Evolutionary conservation across 2,888 invertebrate genomes (phyloP).

Genomic region (Agrilus cyanescens): DNA sequence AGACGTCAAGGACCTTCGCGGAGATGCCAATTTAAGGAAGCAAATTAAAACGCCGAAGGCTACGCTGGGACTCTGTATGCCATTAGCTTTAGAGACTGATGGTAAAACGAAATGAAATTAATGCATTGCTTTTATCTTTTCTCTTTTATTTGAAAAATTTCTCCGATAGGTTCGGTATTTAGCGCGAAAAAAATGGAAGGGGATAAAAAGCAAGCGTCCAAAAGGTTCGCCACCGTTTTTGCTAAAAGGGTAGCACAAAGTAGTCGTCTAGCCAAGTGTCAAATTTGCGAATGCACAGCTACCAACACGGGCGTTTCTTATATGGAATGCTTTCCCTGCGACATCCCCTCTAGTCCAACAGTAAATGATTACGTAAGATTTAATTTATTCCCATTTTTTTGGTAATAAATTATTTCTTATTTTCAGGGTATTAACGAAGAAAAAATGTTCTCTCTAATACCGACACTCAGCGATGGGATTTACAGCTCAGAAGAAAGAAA

Average conservation of each 20-base stretch:
- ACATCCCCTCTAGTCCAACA: conserved; percentile 34
- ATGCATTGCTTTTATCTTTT: background rate
- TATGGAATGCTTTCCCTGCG: conserved; percentile 53
- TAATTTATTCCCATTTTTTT: background rate
- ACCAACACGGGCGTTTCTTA: conserved; percentile 52
- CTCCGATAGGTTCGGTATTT: conserved; percentile 44
- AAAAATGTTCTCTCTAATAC: too few relatives aligned
- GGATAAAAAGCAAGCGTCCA: conserved; percentile 43
- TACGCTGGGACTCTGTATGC: conserved; percentile 64
- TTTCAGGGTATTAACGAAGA: too few relatives aligned
- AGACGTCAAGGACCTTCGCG: conserved; percentile 53
- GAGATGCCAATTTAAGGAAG: conserved; percentile 58
- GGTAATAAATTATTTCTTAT: too few relatives aligned
- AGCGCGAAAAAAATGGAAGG: conserved; percentile 46
- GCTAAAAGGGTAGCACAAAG: conserved; percentile 51
- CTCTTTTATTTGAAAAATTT: too few relatives aligned
- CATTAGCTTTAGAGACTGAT: conserved; percentile 74
- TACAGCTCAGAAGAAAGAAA: too few relatives aligned
- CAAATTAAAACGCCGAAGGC: conserved; percentile 67
- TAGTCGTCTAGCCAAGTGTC: conserved; percentile 47
- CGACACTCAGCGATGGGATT: too few relatives aligned
- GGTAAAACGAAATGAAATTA: conserved; percentile 38
- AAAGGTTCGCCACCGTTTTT: conserved; percentile 54
- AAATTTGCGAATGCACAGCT: conserved; percentile 58
- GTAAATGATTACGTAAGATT: conserved; percentile 39